Conservation (phyloP, 2,888 invertebrate species). For the Stomorhina lunata region DNA sequence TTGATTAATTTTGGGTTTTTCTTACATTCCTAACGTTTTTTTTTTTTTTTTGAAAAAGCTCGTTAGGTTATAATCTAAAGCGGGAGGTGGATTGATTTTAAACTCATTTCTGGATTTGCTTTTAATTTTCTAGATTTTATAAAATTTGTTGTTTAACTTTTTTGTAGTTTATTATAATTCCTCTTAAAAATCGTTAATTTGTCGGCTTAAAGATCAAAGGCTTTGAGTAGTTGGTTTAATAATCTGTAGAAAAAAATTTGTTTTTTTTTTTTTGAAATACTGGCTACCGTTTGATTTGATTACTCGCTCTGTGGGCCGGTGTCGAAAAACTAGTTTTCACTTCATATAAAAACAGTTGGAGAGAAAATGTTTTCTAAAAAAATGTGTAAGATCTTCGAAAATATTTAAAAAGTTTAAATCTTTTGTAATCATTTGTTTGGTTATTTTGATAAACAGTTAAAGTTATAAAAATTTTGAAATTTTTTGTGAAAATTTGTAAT, state of each 20-base stretch:
- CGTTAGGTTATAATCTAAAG: neutral
- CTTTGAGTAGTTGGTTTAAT: conserved; percentile 15
- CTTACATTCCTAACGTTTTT: too few species aligned
- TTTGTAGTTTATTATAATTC: conserved; percentile 40
- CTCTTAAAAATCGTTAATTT: conserved; percentile 6
- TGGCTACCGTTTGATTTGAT: conserved; percentile 57
- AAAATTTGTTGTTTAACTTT: neutral
- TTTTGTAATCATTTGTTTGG: neutral
- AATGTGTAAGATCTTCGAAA: neutral
- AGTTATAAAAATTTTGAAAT: neutral
- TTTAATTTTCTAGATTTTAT: neutral
- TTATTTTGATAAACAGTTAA: neutral
- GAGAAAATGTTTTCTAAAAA: neutral
- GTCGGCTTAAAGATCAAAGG: conserved; percentile 46
- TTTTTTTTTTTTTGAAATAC: conserved; percentile 1
- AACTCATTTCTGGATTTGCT: neutral
- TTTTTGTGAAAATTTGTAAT: neutral
- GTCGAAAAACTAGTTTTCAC: conserved; percentile 17
- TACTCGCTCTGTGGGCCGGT: neutral
- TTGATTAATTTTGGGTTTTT: conserved; percentile 33
- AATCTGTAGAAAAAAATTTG: conserved; percentile 23
- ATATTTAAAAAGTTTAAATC: too few species aligned
- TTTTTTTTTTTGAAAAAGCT: neutral
- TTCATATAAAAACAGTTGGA: neutral
- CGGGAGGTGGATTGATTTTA: too few species aligned